phyloP scores from a whole-genome alignment of 1,140 invertebrate species.

The Leucophenga varia region DNA sequence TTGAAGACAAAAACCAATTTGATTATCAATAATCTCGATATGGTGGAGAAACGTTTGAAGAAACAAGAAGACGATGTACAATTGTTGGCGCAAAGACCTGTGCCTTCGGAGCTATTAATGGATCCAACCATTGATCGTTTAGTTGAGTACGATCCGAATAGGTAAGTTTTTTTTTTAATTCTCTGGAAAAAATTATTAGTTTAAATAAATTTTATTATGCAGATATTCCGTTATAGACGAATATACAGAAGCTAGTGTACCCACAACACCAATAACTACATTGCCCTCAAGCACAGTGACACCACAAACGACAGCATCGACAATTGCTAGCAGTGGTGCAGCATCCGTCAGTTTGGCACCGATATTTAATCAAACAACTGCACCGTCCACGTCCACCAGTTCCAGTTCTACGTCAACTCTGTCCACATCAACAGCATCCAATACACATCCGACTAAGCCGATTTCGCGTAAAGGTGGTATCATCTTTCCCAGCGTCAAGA shows the following conservation, averaged over 20 bases:
- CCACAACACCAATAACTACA: constrained; percentile 34
- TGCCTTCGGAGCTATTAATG: constrained; percentile 70
- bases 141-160: constrained; percentile 72
- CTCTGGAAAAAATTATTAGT: neutral
- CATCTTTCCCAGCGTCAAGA: constrained; percentile 88
- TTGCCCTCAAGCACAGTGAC: constrained; percentile 20
- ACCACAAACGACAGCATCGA: no score
- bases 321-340: constrained; percentile 23
- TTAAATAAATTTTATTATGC: constrained; percentile 3
- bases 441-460: constrained; percentile 31
- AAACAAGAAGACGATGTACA: constrained; percentile 74
- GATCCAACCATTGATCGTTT: constrained; percentile 76
- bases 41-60: constrained; percentile 79
- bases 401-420: constrained; percentile 10
- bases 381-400: constrained; percentile 26
- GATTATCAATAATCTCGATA: constrained; percentile 83
- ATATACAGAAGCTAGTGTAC: constrained; percentile 47
- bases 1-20: constrained; percentile 78
- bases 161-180: constrained; percentile 51
- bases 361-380: constrained; percentile 33
- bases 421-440: constrained; percentile 14
- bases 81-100: constrained; percentile 67
- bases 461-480: constrained; percentile 70
- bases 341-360: constrained; percentile 33
- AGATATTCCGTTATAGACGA: constrained; percentile 47